phyloP scores from a whole-genome alignment of 2,113 vertebrate species.

The Poeciliopsis prolifica region DNA sequence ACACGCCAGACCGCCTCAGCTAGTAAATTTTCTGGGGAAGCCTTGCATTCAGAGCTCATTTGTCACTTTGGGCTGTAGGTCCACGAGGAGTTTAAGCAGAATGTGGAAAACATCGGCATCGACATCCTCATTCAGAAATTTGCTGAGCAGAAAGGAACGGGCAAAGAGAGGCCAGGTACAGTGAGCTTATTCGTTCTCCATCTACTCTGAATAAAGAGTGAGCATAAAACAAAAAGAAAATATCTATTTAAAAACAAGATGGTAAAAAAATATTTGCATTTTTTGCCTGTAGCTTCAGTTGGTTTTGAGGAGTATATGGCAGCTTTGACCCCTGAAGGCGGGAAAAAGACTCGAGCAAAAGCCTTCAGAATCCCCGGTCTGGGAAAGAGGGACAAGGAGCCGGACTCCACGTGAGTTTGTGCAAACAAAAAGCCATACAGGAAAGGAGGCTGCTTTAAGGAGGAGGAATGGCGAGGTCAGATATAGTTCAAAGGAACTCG shows the following conservation, averaged over 20 bases:
- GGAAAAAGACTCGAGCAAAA: slow-evolving; percentile 87
- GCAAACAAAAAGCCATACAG: neutral
- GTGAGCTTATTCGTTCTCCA: neutral
- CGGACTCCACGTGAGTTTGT: slow-evolving; percentile 79
- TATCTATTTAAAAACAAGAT: neutral
- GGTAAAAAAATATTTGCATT: neutral
- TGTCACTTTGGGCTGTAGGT: slow-evolving; percentile 78
- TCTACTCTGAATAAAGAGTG: too few relatives aligned
- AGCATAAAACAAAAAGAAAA: neutral
- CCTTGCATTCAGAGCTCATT: too few relatives aligned
- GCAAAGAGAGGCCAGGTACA: slow-evolving; percentile 88
- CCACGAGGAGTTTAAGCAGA: slow-evolving; percentile 96
- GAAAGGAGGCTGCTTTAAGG: neutral
- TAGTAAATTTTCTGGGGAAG: too few relatives aligned
- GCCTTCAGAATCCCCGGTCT: slow-evolving; percentile 92
- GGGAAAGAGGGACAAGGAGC: slow-evolving; percentile 88
- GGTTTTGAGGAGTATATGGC: slow-evolving; percentile 87
- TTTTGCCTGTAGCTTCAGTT: slow-evolving; percentile 77
- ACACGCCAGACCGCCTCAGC: too few relatives aligned
- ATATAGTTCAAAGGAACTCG: too few relatives aligned
- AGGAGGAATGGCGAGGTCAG: neutral
- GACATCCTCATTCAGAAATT: slow-evolving; percentile 89
- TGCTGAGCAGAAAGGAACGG: slow-evolving; percentile 90
- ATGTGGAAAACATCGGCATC: slow-evolving; percentile 92
- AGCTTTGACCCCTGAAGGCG: slow-evolving; percentile 75